Evolutionary conservation across 1,140 invertebrate genomes (phyloP), one percentile per base, ranked within the genome.

Genomic region (Philotrypesis tridentata): DNA sequence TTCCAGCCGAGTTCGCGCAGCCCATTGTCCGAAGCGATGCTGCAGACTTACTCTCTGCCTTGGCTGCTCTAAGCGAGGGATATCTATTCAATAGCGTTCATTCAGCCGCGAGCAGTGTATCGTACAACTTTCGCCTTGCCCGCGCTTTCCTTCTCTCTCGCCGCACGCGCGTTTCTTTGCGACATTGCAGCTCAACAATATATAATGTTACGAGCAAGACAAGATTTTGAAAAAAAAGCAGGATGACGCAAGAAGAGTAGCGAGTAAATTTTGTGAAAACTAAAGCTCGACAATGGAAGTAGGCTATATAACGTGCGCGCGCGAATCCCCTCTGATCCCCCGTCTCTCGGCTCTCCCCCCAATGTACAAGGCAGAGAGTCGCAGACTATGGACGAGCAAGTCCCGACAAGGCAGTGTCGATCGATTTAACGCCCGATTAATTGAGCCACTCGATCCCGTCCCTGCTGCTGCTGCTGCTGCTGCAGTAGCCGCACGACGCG

Each of bases 371-470:
- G n/a, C n/a, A n/a, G n/a, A n/a, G n/a, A n/a, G n/a, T n/a, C n/a
- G n/a, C n/a, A n/a, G 1, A 33, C 65, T 37, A 37, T 9, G 9
- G 48, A 55, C 21, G n/a, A 55, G n/a, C 48, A 6, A 55, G 21
- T 55, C 48, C 14, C 6, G 48, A 55, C 21, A 25, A 61, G 0
- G 7, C 70, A 67, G 82, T 83, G 82, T 83, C 82, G 82, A 79
- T 83, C 82, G 82, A 83, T 83, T 83, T 79, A 79, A 83, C 76
- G 82, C 82, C 82, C 76, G 76, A 83, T 83, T 79, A 83, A 83
- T 83, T 68, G 68, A 78, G 31, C 74, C 81, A 82, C 75, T 82
- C 81, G 81, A 82, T 82, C 71, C 48, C 70, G 27, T 80, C 37
- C 63, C 79, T 63, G 21, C 74, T 23, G 17, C 1, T 6, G 23